Conservation (phyloP, 1,140 invertebrate species). For the Eumeta japonica region DNA sequence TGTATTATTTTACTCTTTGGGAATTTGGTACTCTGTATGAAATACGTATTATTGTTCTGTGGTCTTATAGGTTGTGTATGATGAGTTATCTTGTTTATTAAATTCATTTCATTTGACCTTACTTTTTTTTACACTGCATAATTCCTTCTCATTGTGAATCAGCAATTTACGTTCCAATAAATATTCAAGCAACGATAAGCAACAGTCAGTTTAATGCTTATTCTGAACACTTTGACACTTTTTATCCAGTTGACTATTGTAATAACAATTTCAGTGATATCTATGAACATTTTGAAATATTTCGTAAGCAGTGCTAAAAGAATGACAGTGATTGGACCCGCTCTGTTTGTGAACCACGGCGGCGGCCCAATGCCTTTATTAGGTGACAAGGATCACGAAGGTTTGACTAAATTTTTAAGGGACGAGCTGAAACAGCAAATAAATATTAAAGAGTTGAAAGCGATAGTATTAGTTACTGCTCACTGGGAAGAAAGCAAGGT, state of each 20-base stretch:
- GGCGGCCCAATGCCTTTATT: conserved; percentile 43
- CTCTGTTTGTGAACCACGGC: conserved; percentile 47
- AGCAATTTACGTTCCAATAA: background rate
- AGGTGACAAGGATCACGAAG: conserved; percentile 36
- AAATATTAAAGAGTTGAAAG: conserved; percentile 36
- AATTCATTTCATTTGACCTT: too few relatives aligned
- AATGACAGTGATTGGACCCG: conserved; percentile 37
- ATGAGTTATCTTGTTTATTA: too few relatives aligned
- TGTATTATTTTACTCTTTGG: too few relatives aligned
- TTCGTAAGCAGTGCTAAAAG: conserved; percentile 28
- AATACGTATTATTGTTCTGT: too few relatives aligned
- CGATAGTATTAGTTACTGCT: conserved; percentile 43
- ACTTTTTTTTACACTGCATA: background rate
- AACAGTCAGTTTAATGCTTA: conserved; percentile 29
- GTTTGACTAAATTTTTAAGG: conserved; percentile 31
- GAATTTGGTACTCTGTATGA: too few relatives aligned
- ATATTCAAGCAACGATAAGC: background rate
- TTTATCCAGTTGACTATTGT: conserved; percentile 38
- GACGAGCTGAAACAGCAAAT: conserved; percentile 41
- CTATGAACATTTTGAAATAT: conserved; percentile 43
- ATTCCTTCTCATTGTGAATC: background rate
- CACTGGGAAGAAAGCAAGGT: conserved; percentile 43
- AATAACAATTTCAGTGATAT: conserved; percentile 43
- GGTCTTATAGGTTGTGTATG: too few relatives aligned
- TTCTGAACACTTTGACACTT: conserved; percentile 39